Conservation (phyloP, 2,113 vertebrate genomes). For the Steatornis caripensis region DNA sequence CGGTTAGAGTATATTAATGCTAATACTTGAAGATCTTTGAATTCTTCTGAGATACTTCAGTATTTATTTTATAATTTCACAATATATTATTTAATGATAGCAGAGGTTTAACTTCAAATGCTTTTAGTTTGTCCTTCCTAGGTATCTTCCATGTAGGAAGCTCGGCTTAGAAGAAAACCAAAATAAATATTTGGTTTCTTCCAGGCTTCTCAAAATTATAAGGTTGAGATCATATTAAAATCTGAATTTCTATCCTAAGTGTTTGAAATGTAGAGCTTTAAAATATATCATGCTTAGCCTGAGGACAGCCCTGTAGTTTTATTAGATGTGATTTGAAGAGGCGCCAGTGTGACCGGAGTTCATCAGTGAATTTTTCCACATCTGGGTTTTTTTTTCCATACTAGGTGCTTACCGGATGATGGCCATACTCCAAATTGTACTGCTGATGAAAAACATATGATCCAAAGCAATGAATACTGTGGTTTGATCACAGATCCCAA, state of each 20-base stretch:
- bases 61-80: neutral
- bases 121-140: neutral
- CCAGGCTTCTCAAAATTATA: neutral
- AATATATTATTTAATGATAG: neutral
- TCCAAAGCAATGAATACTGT: constrained; percentile 48
- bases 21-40: neutral
- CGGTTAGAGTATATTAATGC: neutral
- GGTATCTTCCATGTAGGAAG: neutral
- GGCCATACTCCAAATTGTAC: constrained; percentile 50
- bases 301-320: neutral
- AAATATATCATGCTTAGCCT: neutral
- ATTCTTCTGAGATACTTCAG: neutral
- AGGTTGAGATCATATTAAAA: neutral
- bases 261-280: neutral
- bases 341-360: neutral
- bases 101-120: neutral
- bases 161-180: neutral
- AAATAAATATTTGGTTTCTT: neutral
- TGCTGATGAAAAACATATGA: constrained; percentile 24
- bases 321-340: neutral
- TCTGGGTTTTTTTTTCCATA: neutral
- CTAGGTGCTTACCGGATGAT: constrained; percentile 44
- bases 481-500: constrained; percentile 36
- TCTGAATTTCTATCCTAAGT: neutral
- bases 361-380: neutral